Percentiles rank a stretch among this genome's conserved stretches.
Conservation (phyloP, 2,797 vertebrate genomes). For the Gila robusta region DNA sequence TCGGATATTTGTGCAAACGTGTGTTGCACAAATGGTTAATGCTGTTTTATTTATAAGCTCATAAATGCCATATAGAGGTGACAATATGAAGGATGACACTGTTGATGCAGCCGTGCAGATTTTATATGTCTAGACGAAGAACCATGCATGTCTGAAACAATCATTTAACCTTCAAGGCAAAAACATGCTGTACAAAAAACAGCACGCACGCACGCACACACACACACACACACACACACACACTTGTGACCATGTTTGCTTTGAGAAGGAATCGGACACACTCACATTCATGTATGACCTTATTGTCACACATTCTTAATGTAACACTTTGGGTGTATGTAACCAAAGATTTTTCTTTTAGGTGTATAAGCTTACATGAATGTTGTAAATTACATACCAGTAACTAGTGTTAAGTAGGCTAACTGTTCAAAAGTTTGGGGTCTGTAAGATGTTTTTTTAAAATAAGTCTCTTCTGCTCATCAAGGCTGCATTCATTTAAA, state of each 20-base stretch:
- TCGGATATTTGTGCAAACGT: neutral
- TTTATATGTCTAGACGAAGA: neutral
- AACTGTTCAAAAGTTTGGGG: neutral
- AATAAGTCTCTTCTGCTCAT: neutral
- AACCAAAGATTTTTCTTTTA: neutral
- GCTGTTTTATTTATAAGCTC: neutral
- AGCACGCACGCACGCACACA: no score
- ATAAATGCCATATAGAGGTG: neutral
- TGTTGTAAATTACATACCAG: no score
- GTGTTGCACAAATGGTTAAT: neutral
- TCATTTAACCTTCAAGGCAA: neutral
- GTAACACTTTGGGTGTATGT: neutral
- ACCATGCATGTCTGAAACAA: slow-evolving; percentile 1
- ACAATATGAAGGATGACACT: neutral
- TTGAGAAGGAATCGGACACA: no score
- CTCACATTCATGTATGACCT: neutral
- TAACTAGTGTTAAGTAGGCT: no score
- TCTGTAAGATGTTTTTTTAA: neutral
- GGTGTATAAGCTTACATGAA: neutral
- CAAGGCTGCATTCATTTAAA: neutral
- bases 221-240: no score
- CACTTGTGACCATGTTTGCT: no score
- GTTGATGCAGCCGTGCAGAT: neutral
- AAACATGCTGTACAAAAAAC: neutral
- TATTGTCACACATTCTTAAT: neutral